Evolutionary conservation across 2,113 vertebrate species (phyloP), one percentile per base, ranked within the genome.

Genomic region (Pangasianodon gigas): DNA sequence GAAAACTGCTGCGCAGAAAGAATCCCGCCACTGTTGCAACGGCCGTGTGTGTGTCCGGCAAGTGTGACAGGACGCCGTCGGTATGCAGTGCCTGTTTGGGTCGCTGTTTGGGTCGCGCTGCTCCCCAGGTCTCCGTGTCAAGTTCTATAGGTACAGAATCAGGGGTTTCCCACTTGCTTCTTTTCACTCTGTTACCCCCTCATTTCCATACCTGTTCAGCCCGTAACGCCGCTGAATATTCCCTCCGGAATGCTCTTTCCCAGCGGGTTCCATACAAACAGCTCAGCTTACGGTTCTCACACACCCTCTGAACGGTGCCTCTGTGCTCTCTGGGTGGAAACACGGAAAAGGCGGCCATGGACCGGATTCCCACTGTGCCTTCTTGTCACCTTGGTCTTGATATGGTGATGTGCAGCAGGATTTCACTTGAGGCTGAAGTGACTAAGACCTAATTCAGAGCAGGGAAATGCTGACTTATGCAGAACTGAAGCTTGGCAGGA

Each of bases 1-100:
- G 96, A 96, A 96, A 96, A 96, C 95, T 95, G 88, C 46, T 1
- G 90, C 92, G 58, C 94, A 95, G 93, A 96, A 96, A 96, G 96
- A 95, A 94, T 95, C 95, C 94, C 89, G 91, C 94, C 95, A 95
- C 94, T 93, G 94, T 94, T 93, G 94, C 94, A 93, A 46, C 82
- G 90, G 93, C 89, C 89, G 91, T 91, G 92, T 92, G 91, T 86
- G 93, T 92, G 93, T 93, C 94, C 94, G 84, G 92, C 92, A 91
- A 82, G 87, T 92, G 93, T 94, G 95, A 93, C 95, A 93, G 93
- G 91, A 92, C 91, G 92, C 90, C 89, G 92, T 89, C 93, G 90
- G 91, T 89, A 79, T 93, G 93, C 94, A 92, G 93, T 94, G 91
- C 62, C 89, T 92, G 89, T 87, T 90, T 51, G 60, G 84, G 85